Percentiles rank a stretch among this genome's conserved stretches.
Conservation (phyloP, 1,140 invertebrate genomes). For the Drosophila repletoides region DNA sequence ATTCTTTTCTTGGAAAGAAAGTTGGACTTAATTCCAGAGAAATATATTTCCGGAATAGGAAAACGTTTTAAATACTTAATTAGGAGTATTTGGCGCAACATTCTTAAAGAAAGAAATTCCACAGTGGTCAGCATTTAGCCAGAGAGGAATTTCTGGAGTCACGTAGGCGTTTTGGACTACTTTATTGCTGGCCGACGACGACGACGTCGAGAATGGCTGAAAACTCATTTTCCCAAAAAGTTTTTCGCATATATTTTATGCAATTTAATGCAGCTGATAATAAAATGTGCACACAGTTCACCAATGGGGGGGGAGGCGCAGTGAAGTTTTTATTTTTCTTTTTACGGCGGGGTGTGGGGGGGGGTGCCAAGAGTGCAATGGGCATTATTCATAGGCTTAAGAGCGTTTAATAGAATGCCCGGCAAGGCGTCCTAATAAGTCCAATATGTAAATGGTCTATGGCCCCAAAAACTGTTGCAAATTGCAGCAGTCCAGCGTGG, state of each 20-base stretch:
- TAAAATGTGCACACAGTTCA: conserved; percentile 52
- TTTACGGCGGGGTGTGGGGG: too few relatives aligned
- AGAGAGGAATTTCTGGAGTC: conserved; percentile 2
- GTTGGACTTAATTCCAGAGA: not conserved
- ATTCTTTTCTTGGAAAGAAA: not conserved
- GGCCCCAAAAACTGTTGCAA: conserved; percentile 61
- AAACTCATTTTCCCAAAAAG: conserved; percentile 35
- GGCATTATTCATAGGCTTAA: conserved; percentile 70
- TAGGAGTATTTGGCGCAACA: conserved; percentile 8
- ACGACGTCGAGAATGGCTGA: conserved; percentile 20
- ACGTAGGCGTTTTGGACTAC: conserved; percentile 21
- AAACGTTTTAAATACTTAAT: conserved; percentile 7
- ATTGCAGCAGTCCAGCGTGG: conserved; percentile 29
- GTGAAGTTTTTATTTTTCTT: not conserved
- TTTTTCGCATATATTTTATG: conserved; percentile 65
- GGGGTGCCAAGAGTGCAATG: conserved; percentile 59
- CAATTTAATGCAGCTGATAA: conserved; percentile 74
- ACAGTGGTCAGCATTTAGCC: conserved; percentile 31
- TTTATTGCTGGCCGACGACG: conserved; percentile 40
- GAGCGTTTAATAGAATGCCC: conserved; percentile 61
- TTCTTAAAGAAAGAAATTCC: conserved; percentile 23
- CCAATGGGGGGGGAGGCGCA: too few relatives aligned
- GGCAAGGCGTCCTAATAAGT: conserved; percentile 46
- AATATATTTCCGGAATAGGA: not conserved
- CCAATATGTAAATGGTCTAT: conserved; percentile 48